Percentiles rank a stretch among this genome's conserved stretches.
phyloP scores from a whole-genome alignment of 2,113 vertebrate genomes.

The Podarcis raffonei region DNA sequence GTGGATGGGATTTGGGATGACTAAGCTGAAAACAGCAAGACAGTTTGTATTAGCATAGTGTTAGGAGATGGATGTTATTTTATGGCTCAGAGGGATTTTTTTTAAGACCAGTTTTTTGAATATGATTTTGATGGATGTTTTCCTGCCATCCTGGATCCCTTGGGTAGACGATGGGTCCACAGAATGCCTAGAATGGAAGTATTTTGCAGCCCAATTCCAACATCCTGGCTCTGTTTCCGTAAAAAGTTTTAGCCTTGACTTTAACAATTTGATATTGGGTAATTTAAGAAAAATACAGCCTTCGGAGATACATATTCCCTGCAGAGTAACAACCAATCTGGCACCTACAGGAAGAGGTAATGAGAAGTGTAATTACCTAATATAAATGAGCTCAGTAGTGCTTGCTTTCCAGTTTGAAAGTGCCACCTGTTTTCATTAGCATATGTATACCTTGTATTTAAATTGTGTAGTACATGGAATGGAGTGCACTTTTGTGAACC shows the following conservation, averaged over 20 bases:
- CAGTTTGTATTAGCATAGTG: not conserved
- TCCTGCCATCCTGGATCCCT: slow-evolving; percentile 2
- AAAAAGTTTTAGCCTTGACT: slow-evolving; percentile 38
- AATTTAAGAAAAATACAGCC: slow-evolving; percentile 55
- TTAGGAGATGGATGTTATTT: slow-evolving; percentile 5
- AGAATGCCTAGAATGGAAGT: not conserved
- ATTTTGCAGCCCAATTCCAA: slow-evolving; percentile 12
- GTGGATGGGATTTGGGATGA: not conserved
- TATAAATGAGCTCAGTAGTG: slow-evolving; percentile 64
- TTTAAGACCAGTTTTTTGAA: not conserved
- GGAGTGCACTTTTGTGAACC: not conserved
- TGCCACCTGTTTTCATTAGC: slow-evolving; percentile 52
- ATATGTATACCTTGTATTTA: slow-evolving; percentile 38
- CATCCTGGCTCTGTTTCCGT: not conserved
- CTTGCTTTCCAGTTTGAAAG: slow-evolving; percentile 67
- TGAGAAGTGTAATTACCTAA: slow-evolving; percentile 66
- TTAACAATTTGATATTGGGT: slow-evolving; percentile 51
- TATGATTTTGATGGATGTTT: slow-evolving; percentile 21
- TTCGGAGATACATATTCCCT: slow-evolving; percentile 54
- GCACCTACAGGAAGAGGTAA: slow-evolving; percentile 56
- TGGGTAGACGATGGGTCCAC: slow-evolving; percentile 3
- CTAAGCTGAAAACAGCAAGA: slow-evolving; percentile 7
- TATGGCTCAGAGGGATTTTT: not conserved
- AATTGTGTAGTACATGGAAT: not conserved
- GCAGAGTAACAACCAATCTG: slow-evolving; percentile 57